Evolutionary conservation across 2,888 invertebrate species (phyloP).

Genomic region (Actias luna): DNA sequence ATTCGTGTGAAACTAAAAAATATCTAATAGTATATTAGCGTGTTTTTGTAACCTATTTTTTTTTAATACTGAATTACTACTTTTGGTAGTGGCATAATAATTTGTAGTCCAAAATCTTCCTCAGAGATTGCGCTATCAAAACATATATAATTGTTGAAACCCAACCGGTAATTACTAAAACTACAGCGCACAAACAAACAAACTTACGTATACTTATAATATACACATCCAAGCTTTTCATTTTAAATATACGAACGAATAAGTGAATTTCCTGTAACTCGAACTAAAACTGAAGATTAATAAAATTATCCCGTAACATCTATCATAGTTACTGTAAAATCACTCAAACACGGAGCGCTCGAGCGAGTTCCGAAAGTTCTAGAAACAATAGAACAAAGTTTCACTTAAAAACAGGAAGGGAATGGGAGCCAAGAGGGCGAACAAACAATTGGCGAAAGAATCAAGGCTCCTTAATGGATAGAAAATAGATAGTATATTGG

Average conservation of each 20-base stretch:
- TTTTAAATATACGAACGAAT: not conserved
- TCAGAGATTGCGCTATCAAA: too few relatives aligned
- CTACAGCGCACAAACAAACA: too few relatives aligned
- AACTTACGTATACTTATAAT: too few relatives aligned
- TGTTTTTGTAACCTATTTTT: too few relatives aligned
- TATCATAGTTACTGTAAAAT: constrained; percentile 14
- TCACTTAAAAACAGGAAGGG: constrained; percentile 39
- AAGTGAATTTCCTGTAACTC: not conserved
- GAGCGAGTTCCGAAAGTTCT: constrained; percentile 20
- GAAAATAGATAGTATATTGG: constrained; percentile 68
- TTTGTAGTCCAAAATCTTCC: too few relatives aligned
- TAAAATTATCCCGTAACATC: constrained; percentile 11
- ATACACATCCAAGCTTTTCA: not conserved
- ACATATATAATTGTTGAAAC: too few relatives aligned
- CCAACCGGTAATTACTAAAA: too few relatives aligned
- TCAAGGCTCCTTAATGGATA: constrained; percentile 73
- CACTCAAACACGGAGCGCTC: not conserved
- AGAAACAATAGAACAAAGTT: constrained; percentile 33
- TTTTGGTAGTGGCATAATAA: too few relatives aligned
- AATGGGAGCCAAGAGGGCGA: constrained; percentile 26
- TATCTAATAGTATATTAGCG: too few relatives aligned
- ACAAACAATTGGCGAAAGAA: constrained; percentile 66
- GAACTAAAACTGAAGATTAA: constrained; percentile 2
- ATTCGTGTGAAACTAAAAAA: too few relatives aligned
- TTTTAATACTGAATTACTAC: too few relatives aligned